Conservation (phyloP, 2,113 vertebrate genomes). For the Chelonoidis abingdonii region DNA sequence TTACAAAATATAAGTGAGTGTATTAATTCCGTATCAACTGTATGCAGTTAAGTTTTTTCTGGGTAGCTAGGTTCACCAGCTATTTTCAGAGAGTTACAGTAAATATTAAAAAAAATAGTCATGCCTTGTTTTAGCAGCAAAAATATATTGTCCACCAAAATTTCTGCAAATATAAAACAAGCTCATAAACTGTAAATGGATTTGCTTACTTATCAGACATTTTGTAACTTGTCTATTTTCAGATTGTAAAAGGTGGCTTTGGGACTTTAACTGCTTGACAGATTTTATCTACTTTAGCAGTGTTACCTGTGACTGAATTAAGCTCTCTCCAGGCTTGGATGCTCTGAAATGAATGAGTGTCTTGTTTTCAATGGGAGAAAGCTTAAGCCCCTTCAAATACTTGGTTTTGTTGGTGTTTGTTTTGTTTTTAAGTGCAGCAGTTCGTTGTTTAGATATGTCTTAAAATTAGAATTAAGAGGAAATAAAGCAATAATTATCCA, state of each 20-base stretch:
- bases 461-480: not conserved
- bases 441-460: not conserved
- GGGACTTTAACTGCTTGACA: not conserved
- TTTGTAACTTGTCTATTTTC: not conserved
- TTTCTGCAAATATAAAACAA: not conserved
- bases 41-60: rapidly evolving
- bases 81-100: not conserved
- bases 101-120: not conserved
- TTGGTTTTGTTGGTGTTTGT: rapidly evolving
- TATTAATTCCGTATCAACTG: rapidly evolving
- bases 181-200: not conserved
- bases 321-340: not conserved
- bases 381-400: not conserved
- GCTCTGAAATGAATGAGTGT: not conserved
- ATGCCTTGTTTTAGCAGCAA: not conserved
- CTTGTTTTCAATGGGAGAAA: not conserved
- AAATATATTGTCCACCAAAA: not conserved
- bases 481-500: not conserved
- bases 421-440: not conserved
- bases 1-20: not conserved
- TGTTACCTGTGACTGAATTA: not conserved
- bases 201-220: not conserved
- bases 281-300: not conserved
- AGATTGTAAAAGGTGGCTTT: not conserved
- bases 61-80: not conserved